phyloP scores from a whole-genome alignment of 2,797 vertebrate genomes.

The Xerus rutilus region DNA sequence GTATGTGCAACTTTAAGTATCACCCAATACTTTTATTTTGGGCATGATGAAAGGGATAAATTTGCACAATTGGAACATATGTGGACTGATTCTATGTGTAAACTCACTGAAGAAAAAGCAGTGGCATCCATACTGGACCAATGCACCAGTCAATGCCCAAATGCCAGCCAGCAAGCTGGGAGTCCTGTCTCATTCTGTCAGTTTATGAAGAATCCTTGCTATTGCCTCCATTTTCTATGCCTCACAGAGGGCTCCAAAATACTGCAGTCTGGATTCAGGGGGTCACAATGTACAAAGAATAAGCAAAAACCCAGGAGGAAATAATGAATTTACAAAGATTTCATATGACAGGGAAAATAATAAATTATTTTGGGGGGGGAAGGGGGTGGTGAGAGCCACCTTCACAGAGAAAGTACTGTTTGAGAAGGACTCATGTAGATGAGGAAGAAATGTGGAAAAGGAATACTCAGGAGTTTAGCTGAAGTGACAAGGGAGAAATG shows the following conservation, averaged over 20 bases:
- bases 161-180: not conserved
- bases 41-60: not conserved
- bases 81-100: not conserved
- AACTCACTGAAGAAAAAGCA: not conserved
- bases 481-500: not conserved
- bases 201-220: not conserved
- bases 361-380: not conserved
- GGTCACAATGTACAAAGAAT: not conserved
- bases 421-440: not conserved
- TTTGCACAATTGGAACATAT: not conserved
- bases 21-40: not conserved
- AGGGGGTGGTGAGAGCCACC: not conserved
- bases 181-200: not conserved
- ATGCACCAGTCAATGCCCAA: not conserved
- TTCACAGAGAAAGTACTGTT: not conserved
- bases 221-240: not conserved
- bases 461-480: not conserved
- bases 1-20: not conserved
- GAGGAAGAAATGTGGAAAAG: not conserved
- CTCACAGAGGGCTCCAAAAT: not conserved
- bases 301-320: not conserved
- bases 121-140: not conserved
- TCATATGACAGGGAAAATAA: not conserved
- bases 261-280: not conserved
- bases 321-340: not conserved